Percentiles rank a stretch among this genome's conserved stretches.
These are phyloP conservation scores for Physocephala rufipes DNA, from an alignment of 2,888 invertebrate species.

Conservation along the genomic window DNA sequence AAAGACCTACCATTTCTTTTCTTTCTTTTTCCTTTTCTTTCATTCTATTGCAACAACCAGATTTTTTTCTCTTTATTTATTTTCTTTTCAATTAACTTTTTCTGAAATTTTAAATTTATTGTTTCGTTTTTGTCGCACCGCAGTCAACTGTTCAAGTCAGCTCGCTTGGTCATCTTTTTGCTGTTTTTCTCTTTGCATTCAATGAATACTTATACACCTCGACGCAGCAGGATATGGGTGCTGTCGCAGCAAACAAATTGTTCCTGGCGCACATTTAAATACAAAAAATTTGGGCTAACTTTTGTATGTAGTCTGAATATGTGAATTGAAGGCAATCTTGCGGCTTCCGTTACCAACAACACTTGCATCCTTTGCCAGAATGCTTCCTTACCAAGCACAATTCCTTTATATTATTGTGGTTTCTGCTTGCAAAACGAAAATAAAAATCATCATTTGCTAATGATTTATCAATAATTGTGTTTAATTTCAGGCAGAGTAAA, in stretches of 20 bases:
- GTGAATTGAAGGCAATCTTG: not conserved
- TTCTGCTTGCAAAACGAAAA: too few relatives aligned
- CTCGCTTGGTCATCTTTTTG: not conserved
- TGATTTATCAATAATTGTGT: too few relatives aligned
- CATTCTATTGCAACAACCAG: not conserved
- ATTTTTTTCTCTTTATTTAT: not conserved
- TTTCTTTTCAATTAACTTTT: not conserved
- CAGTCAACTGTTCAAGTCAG: not conserved
- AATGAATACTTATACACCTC: not conserved
- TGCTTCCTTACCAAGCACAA: too few relatives aligned
- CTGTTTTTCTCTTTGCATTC: not conserved
- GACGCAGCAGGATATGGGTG: conserved; percentile 31
- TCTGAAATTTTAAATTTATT: conserved; percentile 10
- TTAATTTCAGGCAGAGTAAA: too few relatives aligned
- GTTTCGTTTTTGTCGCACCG: conserved; percentile 1
- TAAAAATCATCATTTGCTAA: too few relatives aligned
- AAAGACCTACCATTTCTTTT: not conserved
- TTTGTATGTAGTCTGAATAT: not conserved
- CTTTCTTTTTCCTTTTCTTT: not conserved
- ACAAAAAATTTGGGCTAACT: not conserved
- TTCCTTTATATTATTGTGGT: too few relatives aligned
- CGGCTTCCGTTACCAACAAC: not conserved
- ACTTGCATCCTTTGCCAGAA: conserved; percentile 5
- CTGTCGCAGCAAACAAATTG: conserved; percentile 27
- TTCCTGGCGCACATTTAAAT: conserved; percentile 19